Conservation (phyloP, 2,797 vertebrate species). For the Microctenopoma stevenorrisi region DNA sequence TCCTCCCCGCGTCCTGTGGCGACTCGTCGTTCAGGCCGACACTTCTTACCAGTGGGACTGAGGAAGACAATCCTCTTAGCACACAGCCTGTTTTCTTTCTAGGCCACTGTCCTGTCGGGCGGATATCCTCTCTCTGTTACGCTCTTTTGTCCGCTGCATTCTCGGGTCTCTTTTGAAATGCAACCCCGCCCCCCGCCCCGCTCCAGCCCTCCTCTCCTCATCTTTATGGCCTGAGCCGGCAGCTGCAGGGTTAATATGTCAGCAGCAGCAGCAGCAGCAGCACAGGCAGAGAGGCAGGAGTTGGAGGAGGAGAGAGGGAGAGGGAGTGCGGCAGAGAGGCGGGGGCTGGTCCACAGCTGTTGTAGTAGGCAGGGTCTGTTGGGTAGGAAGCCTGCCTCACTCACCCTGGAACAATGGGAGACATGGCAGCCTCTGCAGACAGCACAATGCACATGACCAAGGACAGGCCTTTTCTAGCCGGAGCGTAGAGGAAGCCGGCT, state of each 20-base stretch:
- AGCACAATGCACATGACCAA: conserved; percentile 67
- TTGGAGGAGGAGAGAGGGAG: conserved; percentile 42
- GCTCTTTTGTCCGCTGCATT: conserved; percentile 75
- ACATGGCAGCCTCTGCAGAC: conserved; percentile 80
- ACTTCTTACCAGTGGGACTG: conserved; percentile 61
- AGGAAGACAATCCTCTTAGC: conserved; percentile 82
- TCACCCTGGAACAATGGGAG: conserved; percentile 86
- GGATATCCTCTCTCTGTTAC: conserved; percentile 74
- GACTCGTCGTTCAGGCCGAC: background rate
- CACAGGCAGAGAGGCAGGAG: conserved; percentile 69
- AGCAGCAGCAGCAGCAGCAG: conserved; percentile 74
- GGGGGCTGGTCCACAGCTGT: conserved; percentile 86
- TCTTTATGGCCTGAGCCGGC: conserved; percentile 75
- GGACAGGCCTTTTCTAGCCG: conserved; percentile 61
- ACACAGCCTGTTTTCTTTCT: conserved; percentile 71
- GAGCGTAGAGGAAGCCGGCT: conserved; percentile 68
- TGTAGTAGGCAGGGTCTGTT: conserved; percentile 82
- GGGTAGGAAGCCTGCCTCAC: conserved; percentile 78
- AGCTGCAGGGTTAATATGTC: conserved; percentile 84
- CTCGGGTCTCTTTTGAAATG: conserved; percentile 67
- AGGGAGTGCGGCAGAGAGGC: conserved; percentile 57
- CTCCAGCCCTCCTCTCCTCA: conserved; percentile 20
- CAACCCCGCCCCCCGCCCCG: conserved; percentile 36
- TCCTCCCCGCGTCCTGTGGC: too few species aligned
- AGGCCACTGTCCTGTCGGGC: conserved; percentile 66